phyloP scores from a whole-genome alignment of 2,113 vertebrate species.

The Callorhinus ursinus region DNA sequence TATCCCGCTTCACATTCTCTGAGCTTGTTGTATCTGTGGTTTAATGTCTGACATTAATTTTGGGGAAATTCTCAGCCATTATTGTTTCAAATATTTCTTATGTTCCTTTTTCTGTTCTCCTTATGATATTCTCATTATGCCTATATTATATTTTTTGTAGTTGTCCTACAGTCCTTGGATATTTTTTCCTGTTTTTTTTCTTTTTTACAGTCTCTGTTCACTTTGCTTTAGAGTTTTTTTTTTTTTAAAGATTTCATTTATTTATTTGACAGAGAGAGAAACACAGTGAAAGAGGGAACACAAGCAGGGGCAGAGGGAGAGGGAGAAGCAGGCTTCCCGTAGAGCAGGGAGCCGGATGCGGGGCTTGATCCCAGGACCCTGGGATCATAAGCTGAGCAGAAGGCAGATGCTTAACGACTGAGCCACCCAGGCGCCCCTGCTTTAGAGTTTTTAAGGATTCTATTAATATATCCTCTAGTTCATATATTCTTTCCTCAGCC shows the following conservation, averaged over 20 bases:
- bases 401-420: too few species aligned
- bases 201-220: neutral
- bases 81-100: neutral
- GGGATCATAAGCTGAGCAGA: too few species aligned
- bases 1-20: neutral
- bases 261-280: too few species aligned
- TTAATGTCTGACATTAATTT: neutral
- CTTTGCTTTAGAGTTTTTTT: neutral
- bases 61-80: neutral
- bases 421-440: neutral
- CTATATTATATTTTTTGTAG: neutral
- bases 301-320: too few species aligned
- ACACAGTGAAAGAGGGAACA: too few species aligned
- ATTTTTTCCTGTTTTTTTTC: neutral
- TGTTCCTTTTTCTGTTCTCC: neutral
- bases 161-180: neutral
- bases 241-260: too few species aligned
- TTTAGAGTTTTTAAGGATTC: constrained; percentile 7
- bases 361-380: too few species aligned
- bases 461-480: neutral
- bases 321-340: too few species aligned
- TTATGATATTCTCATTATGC: neutral
- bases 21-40: neutral
- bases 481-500: constrained; percentile 7
- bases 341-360: too few species aligned